Percentiles rank a stretch among this genome's conserved stretches.
Evolutionary conservation across 2,888 invertebrate species (phyloP).

Genomic region (Drosophila picticornis): DNA sequence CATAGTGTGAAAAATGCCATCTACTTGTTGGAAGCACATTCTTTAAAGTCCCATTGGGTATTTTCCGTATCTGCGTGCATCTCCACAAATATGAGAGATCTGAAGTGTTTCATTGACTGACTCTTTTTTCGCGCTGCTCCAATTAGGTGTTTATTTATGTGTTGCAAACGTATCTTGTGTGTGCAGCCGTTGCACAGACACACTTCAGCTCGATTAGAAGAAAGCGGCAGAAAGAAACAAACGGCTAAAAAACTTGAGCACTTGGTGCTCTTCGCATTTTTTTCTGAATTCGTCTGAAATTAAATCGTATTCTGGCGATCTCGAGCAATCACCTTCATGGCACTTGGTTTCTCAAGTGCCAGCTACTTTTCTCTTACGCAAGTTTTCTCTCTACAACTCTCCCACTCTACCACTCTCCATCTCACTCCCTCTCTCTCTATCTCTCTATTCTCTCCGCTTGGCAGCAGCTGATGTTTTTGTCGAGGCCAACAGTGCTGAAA

Average conservation of each 20-base stretch:
- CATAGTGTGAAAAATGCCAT: not conserved
- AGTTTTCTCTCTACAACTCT: conserved; percentile 11
- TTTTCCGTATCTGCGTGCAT: not conserved
- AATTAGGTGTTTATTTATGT: conserved; percentile 42
- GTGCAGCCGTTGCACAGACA: conserved; percentile 19
- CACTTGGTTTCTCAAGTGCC: conserved; percentile 19
- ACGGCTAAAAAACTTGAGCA: conserved; percentile 20
- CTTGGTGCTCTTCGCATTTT: conserved; percentile 18
- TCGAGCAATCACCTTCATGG: conserved; percentile 31
- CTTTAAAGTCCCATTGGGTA: not conserved
- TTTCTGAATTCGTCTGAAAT: conserved; percentile 33
- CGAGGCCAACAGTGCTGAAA: conserved; percentile 29
- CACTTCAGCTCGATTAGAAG: conserved; percentile 19
- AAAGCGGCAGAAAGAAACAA: conserved; percentile 31
- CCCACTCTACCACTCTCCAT: not conserved
- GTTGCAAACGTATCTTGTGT: conserved; percentile 28
- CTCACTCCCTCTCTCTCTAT: not conserved
- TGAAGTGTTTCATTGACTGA: conserved; percentile 41
- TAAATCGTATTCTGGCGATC: conserved; percentile 35
- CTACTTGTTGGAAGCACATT: not conserved
- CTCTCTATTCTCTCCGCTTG: conserved; percentile 13
- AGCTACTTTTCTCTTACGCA: conserved; percentile 40
- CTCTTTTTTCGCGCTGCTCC: conserved; percentile 45
- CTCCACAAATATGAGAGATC: conserved; percentile 6
- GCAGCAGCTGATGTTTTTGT: conserved; percentile 51